Conservation (phyloP, 2,797 vertebrate genomes). For the Pipistrellus kuhlii region DNA sequence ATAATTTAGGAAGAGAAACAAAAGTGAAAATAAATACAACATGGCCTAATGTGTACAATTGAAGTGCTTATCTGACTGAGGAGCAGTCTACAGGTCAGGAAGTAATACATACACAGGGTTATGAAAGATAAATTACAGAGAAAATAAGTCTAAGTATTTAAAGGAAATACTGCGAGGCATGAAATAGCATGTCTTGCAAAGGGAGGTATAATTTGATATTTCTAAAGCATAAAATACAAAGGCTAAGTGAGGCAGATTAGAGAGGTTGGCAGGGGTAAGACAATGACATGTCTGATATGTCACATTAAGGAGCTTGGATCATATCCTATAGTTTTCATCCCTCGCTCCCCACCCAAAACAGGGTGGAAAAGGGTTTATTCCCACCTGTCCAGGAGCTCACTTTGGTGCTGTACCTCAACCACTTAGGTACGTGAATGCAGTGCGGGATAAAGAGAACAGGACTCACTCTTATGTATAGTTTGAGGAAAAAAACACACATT, state of each 20-base stretch:
- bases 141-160: neutral
- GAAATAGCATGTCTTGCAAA: neutral
- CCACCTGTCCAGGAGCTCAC: neutral
- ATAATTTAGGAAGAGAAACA: neutral
- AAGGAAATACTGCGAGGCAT: neutral
- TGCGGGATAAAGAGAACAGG: neutral
- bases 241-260: neutral
- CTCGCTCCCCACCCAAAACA: neutral
- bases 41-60: neutral
- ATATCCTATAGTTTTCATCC: neutral
- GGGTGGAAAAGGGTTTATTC: neutral
- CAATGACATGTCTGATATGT: neutral
- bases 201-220: neutral
- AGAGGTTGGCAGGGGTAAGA: neutral
- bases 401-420: neutral
- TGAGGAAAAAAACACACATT: neutral
- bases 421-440: neutral
- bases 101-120: neutral
- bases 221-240: neutral
- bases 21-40: slow-evolving; percentile 48
- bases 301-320: neutral
- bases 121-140: neutral
- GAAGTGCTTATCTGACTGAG: neutral
- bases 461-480: neutral
- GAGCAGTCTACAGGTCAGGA: neutral